Base-by-base conservation (phyloP, 2,797 vertebrate species). In the Trachops cirrhosus region DNA sequence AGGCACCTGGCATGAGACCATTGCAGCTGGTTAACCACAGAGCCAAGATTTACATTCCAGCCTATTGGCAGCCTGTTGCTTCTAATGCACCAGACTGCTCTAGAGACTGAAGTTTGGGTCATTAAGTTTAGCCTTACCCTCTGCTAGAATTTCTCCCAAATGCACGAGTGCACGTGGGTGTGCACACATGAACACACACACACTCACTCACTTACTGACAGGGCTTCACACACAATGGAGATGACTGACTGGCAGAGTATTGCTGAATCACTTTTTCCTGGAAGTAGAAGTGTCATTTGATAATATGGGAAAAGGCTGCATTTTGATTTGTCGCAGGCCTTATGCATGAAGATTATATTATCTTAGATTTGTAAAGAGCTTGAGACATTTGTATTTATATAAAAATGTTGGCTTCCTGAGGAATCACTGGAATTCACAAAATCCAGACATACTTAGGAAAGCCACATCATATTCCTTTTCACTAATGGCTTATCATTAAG, bases 251-350 rank as follows among this genome's bases (percentile, higher is more conserved):
- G 46, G 64, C 70, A 93, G 54, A 82, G 22, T 18, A 54, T 26
- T 93, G 77, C 77, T 86, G 82, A 91, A 34, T 92, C 89, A 73
- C 11, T 67, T 85, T 79, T 94, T 71, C 48, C 26, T 90, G 44
- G 16, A 64, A 54, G 19, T 50, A 90, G 34, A 89, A 39, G 24
- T 74, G 29, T 84, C 86, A 71, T 68, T 90, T 88, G 32, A 48
- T 78, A 91, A 91, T 70, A 95, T 14, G 50, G 41, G 9, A 54
- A 89, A 74, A 94, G 21, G 5, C 78, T 91, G 67, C 8, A 6
- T 78, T 93, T 96, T 78, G 48, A 64, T 78, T 89, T 93, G 89
- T 57, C 10, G 21, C 48, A 93, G 54, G 70, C 9, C 34, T 88
- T 50, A 44, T 70, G 24, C 1, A 0, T 92, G 86, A 92, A 82